phyloP scores from a whole-genome alignment of 2,888 invertebrate species.

The Diabrotica balteata region DNA sequence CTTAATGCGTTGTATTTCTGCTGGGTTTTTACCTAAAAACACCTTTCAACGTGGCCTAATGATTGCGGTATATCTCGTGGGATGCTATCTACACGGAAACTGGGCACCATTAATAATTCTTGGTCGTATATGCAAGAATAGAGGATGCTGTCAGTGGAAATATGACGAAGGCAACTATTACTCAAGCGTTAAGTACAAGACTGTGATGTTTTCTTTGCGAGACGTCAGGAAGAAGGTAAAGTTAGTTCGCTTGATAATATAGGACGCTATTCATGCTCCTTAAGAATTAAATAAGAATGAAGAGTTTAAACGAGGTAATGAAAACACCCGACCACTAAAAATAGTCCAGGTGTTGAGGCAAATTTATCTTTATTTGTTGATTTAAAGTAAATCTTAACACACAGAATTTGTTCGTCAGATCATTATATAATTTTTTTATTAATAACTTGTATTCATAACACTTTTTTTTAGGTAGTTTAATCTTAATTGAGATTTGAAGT shows the following conservation, averaged over 20 bases:
- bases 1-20: constrained; percentile 45
- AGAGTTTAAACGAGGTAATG: too few relatives aligned
- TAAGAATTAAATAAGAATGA: too few relatives aligned
- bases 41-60: constrained; percentile 43
- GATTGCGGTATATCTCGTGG: constrained; percentile 40
- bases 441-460: too few relatives aligned
- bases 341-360: too few relatives aligned
- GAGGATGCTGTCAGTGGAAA: constrained; percentile 38
- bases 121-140: constrained; percentile 34
- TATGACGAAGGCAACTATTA: constrained; percentile 40
- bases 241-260: constrained; percentile 4
- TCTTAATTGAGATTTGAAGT: too few relatives aligned
- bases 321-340: too few relatives aligned
- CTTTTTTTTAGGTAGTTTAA: too few relatives aligned
- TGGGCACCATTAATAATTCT: constrained; percentile 43
- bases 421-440: too few relatives aligned
- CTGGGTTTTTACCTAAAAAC: constrained; percentile 44
- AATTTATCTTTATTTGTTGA: too few relatives aligned
- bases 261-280: neutral
- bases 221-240: constrained; percentile 8
- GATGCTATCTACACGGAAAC: constrained; percentile 34
- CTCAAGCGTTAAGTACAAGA: constrained; percentile 40
- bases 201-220: constrained; percentile 41
- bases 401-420: too few relatives aligned
- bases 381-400: too few relatives aligned